phyloP scores from a whole-genome alignment of 2,113 vertebrate genomes.

The Rhinoptilus africanus region DNA sequence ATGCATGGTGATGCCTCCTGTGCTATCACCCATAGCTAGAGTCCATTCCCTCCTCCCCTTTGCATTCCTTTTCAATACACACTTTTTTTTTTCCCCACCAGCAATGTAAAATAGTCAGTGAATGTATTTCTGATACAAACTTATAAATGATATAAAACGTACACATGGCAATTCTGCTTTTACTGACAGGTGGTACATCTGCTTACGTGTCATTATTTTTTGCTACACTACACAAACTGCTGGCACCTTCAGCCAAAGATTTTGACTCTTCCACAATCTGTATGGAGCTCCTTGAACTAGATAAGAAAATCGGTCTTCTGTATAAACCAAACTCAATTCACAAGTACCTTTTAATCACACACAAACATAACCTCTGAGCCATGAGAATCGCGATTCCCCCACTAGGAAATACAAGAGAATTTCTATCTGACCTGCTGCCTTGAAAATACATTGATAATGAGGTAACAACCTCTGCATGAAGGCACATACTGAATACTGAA shows the following conservation, averaged over 20 bases:
- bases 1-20: background rate
- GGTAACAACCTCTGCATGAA: background rate
- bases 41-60: background rate
- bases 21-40: background rate
- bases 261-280: background rate
- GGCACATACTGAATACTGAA: background rate
- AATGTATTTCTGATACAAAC: background rate
- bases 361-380: background rate
- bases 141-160: background rate
- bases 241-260: background rate
- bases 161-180: background rate
- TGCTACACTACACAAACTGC: background rate
- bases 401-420: background rate
- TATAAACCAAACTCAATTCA: background rate
- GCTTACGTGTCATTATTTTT: background rate
- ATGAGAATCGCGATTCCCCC: background rate
- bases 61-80: background rate
- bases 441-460: background rate
- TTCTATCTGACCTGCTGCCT: background rate
- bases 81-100: accelerated
- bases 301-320: background rate
- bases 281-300: background rate
- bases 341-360: background rate
- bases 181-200: background rate
- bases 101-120: background rate